Base-by-base conservation (phyloP, 2,797 vertebrate genomes). In the Dendrocincla tyrannina region DNA sequence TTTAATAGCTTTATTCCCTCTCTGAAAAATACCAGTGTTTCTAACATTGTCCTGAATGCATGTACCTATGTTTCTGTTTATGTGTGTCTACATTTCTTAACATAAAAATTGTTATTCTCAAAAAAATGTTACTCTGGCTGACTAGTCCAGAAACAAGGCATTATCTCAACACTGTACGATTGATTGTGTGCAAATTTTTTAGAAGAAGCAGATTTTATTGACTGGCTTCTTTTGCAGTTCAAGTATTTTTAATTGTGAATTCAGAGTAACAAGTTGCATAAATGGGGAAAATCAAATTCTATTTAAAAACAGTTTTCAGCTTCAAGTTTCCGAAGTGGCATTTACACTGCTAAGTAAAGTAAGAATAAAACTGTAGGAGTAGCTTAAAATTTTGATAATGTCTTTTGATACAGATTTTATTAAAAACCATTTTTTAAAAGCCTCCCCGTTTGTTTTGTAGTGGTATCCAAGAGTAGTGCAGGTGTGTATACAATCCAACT, bases 231-330 rank as follows among this genome's bases (percentile, higher is more conserved):
- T 70, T 42, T 58, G 41, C 32, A 64, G 35, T 42, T 91, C 32
- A 75, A 23, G 20, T 53, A 11, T 50, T 85, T 80, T 37, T 55
- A 63, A 58, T 59, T 86, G 5, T 62, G 42, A 37, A 9, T 56
- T 86, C 85, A 93, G 92, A 95, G 49, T 92, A 94, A 79, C 73
- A 96, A 75, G 47, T 89, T 95, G 42, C 30, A 44, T 76, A 88
- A 64, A 59, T 42, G 78, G 78, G 94, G 49, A 94, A 96, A 95
- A 69, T 81, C 4, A 89, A 94, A 94, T 89, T 92, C 44, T 89
- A 8, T 88, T 94, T 94, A 72, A 92, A 95, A 97, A 73, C 58
- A 88, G 5, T 90, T 96, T 88, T 93, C 81, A 91, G 59, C 85
- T 93, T 85, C 82, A 86, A 23, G 2, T 87, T 94, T 95, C 69